Evolutionary conservation across 1,140 invertebrate species (phyloP), one percentile per base, ranked within the genome.

Genomic region (Pectinophora gossypiella): DNA sequence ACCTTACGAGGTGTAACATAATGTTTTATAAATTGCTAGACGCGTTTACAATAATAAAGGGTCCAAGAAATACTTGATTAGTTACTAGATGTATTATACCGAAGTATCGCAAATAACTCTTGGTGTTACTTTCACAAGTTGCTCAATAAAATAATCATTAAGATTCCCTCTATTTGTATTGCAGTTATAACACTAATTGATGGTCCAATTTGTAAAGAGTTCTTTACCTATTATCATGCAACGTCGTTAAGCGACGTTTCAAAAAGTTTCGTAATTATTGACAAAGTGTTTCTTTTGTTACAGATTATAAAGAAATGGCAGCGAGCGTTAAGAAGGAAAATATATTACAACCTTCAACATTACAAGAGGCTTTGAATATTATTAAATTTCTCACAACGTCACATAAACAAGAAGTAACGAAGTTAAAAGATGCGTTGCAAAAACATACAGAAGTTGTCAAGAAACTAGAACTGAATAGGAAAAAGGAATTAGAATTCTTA

Each of bases 331-430:
- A 50, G 27, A 78, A 71, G 65, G 76, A 78, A 63, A 72, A 76
- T 56, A 51, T 70, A n/a, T 47, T 69, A 42, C 71, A 86, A 35
- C 83, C 81, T 12, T 61, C 76, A 48, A 78, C 79, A 38, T 54
- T 86, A 47, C 81, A 85, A 59, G 81, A 86, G 59, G 83, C 83
- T 46, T 68, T 75, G 53, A 86, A 86, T 49, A 61, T 80, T 42
- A 86, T 86, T 19, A 85, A 80, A 63, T 86, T 85, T 68, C 58
- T 86, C 6, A 76, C 69, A 43, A 74, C 76, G 23, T 66, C 81
- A 51, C 81, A 86, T 51, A 86, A 83, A 59, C 68, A 82, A 67
- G 83, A 86, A 72, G 73, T 82, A 19, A 19, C 53, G 1, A 83
- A 72, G 61, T 56, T 83, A 9, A 80, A 76, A 54, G 79, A 80